phyloP scores from a whole-genome alignment of 2,888 invertebrate genomes.

The Gari tellinella region DNA sequence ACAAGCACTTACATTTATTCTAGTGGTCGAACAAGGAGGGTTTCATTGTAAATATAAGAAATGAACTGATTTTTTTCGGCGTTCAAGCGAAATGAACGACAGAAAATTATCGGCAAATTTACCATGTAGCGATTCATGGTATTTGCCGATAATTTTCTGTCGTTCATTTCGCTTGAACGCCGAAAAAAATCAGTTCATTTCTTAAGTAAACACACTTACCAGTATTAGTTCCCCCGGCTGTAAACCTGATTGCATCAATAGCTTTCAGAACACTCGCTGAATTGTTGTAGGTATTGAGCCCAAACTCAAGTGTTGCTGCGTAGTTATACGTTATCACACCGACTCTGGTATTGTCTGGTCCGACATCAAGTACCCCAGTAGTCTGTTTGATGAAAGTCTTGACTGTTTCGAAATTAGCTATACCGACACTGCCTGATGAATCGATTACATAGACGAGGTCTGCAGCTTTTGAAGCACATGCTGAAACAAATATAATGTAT shows the following conservation, averaged over 20 bases:
- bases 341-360: conserved; percentile 30
- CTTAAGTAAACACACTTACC: no score
- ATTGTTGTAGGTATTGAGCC: conserved; percentile 34
- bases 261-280: conserved; percentile 19
- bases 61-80: no score
- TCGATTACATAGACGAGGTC: conserved; percentile 56
- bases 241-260: conserved; percentile 29
- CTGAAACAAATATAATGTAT: no score
- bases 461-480: conserved; percentile 48
- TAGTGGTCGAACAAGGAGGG: no score
- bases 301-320: conserved; percentile 29
- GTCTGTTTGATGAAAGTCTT: conserved; percentile 47
- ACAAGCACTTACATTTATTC: no score
- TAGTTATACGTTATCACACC: conserved; percentile 51
- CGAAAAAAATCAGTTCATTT: no score
- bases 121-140: no score
- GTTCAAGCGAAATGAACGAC: no score
- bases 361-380: conserved; percentile 42
- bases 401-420: conserved; percentile 39
- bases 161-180: no score
- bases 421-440: conserved; percentile 52
- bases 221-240: conserved; percentile 51
- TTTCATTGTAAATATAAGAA: no score
- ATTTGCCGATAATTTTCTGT: no score
- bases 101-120: no score